Conservation (phyloP, 2,888 invertebrate genomes). For the Troides oblongomaculatus region DNA sequence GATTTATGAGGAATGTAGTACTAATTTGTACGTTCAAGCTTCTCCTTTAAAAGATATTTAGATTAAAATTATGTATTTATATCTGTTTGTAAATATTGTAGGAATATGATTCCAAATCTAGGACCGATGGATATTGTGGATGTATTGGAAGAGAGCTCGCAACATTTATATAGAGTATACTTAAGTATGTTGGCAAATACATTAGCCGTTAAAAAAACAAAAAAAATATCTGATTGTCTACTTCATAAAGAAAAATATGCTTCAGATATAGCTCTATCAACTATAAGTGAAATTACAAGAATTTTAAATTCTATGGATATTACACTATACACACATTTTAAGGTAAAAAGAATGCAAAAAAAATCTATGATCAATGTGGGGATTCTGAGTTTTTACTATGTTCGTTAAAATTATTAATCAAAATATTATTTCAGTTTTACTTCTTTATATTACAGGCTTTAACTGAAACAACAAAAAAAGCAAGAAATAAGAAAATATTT, state of each 20-base stretch:
- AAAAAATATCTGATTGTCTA: constrained; percentile 57
- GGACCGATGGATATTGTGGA: constrained; percentile 59
- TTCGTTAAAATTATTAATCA: background rate
- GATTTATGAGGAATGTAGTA: constrained; percentile 52
- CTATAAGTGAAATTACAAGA: constrained; percentile 59
- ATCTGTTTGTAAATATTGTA: constrained; percentile 37
- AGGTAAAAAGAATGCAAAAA: constrained; percentile 45
- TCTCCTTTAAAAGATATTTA: background rate
- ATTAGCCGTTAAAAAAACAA: constrained; percentile 59
- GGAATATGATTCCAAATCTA: constrained; percentile 38
- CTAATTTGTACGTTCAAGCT: constrained; percentile 17
- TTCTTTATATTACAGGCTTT: constrained; percentile 39
- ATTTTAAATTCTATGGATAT: constrained; percentile 68
- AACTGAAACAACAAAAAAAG: constrained; percentile 40
- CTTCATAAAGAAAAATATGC: constrained; percentile 67
- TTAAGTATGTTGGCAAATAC: constrained; percentile 66
- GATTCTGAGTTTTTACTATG: background rate
- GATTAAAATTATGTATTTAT: background rate
- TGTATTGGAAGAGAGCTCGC: constrained; percentile 64
- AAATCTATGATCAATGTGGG: background rate
- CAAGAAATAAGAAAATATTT: constrained; percentile 58
- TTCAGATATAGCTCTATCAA: constrained; percentile 61
- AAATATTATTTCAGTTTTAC: background rate
- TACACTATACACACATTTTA: constrained; percentile 58
- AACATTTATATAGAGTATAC: constrained; percentile 66